phyloP scores from a whole-genome alignment of 2,113 vertebrate genomes.

The Lamprologus sp. region DNA sequence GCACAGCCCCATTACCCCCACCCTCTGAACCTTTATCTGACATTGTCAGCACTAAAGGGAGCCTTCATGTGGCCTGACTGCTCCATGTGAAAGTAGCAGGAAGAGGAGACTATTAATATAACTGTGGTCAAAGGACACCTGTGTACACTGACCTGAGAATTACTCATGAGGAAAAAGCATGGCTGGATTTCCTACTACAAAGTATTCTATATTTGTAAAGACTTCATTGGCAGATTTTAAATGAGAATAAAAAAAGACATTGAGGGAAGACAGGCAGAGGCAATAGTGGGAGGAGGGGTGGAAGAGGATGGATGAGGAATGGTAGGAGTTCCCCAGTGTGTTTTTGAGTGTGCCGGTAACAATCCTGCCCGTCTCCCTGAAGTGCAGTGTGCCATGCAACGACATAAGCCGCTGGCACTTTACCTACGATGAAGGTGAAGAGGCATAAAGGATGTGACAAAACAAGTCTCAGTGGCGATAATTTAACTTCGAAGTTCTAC shows the following conservation, averaged over 20 bases:
- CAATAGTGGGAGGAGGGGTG: neutral
- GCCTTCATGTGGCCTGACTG: constrained; percentile 12
- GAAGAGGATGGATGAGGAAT: neutral
- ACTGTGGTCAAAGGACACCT: neutral
- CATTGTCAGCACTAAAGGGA: constrained; percentile 1
- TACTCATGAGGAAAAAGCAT: neutral
- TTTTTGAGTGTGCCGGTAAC: neutral
- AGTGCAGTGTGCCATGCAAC: neutral
- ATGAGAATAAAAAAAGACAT: neutral
- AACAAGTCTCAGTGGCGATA: neutral
- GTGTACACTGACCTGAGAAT: neutral
- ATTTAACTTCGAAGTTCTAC: neutral
- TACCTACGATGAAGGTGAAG: neutral
- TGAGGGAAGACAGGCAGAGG: neutral
- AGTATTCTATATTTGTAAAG: neutral
- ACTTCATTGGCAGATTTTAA: neutral
- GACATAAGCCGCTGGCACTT: constrained; percentile 1
- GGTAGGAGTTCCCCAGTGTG: neutral
- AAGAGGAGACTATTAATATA: constrained; percentile 21
- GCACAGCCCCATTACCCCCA: neutral
- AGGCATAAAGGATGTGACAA: neutral
- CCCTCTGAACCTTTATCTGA: neutral
- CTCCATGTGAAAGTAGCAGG: neutral
- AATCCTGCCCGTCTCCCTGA: neutral
- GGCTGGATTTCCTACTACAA: neutral